Evolutionary conservation across 1,140 invertebrate genomes (phyloP).

Genomic region (Grapholita molesta): DNA sequence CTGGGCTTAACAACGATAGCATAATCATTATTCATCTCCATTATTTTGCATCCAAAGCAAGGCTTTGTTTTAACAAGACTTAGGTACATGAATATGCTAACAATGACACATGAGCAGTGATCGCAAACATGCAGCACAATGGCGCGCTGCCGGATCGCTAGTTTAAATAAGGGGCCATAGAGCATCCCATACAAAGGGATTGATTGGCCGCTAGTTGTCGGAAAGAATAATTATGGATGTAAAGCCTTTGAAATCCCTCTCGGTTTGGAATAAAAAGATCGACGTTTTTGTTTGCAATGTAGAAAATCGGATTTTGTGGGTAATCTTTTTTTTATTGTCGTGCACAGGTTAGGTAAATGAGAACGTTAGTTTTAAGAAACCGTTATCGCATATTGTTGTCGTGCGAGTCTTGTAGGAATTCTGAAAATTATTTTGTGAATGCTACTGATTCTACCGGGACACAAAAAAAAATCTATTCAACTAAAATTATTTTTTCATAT

Average conservation of each 20-base stretch:
- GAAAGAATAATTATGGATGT: constrained; percentile 13
- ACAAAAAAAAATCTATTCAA: too few relatives aligned
- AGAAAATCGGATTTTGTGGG: not conserved
- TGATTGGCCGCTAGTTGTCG: constrained; percentile 8
- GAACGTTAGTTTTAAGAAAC: too few relatives aligned
- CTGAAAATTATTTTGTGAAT: too few relatives aligned
- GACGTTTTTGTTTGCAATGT: not conserved
- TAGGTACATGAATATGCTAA: constrained; percentile 11
- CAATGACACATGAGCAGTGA: constrained; percentile 12
- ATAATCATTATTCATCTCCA: constrained; percentile 11
- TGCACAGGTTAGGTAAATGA: too few relatives aligned
- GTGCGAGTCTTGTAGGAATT: too few relatives aligned
- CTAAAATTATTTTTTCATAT: too few relatives aligned
- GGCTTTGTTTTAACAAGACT: constrained; percentile 14
- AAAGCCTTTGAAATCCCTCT: not conserved
- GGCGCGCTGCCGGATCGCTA: not conserved
- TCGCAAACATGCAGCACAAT: constrained; percentile 8
- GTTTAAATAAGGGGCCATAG: constrained; percentile 3
- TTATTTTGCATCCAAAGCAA: constrained; percentile 1
- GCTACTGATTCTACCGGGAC: too few relatives aligned
- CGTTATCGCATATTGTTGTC: too few relatives aligned
- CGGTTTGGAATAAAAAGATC: not conserved
- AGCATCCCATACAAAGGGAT: constrained; percentile 8
- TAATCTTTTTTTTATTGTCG: not conserved
- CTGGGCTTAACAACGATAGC: not conserved